phyloP scores from a whole-genome alignment of 2,888 invertebrate species.

The Tortricodes alternella region DNA sequence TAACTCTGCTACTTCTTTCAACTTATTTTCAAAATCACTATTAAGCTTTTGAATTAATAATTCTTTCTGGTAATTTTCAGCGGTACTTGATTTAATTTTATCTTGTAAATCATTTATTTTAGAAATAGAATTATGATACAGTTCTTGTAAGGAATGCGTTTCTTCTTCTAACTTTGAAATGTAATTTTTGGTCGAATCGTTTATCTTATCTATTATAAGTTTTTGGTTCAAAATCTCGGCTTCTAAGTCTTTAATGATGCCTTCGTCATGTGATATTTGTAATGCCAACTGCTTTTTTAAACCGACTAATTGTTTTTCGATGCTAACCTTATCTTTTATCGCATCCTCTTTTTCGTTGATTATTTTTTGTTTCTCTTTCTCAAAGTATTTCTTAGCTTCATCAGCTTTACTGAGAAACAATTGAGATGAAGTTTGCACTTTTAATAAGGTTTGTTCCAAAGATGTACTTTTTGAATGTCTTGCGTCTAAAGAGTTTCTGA shows the following conservation, averaged over 20 bases:
- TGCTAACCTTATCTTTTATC: conserved; percentile 50
- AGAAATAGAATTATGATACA: conserved; percentile 51
- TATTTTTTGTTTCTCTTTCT: conserved; percentile 71
- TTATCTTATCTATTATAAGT: conserved; percentile 60
- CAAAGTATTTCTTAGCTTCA: conserved; percentile 66
- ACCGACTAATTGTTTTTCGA: conserved; percentile 55
- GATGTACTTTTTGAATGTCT: conserved; percentile 49
- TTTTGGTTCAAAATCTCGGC: conserved; percentile 63
- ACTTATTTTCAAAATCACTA: conserved; percentile 47
- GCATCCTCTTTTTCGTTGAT: conserved; percentile 68
- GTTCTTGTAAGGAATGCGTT: conserved; percentile 48
- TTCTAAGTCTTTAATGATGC: conserved; percentile 61
- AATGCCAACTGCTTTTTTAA: conserved; percentile 54
- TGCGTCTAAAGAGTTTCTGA: conserved; percentile 51
- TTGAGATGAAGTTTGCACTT: conserved; percentile 67
- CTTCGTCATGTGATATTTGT: conserved; percentile 53
- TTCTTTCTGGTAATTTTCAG: conserved; percentile 43
- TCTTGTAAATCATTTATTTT: conserved; percentile 51
- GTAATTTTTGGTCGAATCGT: conserved; percentile 53
- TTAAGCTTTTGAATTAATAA: conserved; percentile 44
- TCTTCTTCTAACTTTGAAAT: conserved; percentile 61
- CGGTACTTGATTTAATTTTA: conserved; percentile 39
- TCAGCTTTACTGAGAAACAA: conserved; percentile 67
- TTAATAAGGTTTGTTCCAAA: conserved; percentile 59
- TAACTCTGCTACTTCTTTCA: conserved; percentile 47